phyloP scores from a whole-genome alignment of 2,888 invertebrate species.

The Aporophyla nigra region DNA sequence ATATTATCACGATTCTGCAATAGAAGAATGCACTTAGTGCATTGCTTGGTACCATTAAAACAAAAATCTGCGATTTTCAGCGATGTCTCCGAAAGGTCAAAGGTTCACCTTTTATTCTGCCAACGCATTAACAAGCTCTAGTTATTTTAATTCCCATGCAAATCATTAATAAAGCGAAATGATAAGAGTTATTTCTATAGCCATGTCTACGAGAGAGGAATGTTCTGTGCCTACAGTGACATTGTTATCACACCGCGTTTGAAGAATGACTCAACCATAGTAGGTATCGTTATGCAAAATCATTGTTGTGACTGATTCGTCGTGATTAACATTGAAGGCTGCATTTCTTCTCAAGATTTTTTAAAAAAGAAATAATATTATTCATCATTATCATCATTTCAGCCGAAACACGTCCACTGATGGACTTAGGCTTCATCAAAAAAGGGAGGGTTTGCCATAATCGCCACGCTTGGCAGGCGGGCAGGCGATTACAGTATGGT shows the following conservation, averaged over 20 bases:
- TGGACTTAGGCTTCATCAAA: no score
- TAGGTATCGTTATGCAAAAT: constrained; percentile 21
- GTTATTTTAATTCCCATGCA: constrained; percentile 5
- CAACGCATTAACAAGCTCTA: neutral
- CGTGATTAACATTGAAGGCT: constrained; percentile 7
- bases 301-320: constrained; percentile 23
- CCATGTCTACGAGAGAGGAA: constrained; percentile 10
- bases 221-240: constrained; percentile 12
- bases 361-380: no score
- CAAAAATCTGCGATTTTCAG: neutral
- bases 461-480: no score
- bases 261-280: constrained; percentile 33
- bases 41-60: neutral
- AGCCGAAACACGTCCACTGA: no score
- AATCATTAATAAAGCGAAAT: constrained; percentile 29
- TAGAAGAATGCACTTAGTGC: neutral
- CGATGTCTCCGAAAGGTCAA: no score
- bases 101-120: neutral
- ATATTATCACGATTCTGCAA: no score
- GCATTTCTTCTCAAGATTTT: neutral
- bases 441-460: no score
- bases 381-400: no score
- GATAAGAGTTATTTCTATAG: constrained; percentile 35
- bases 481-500: no score
- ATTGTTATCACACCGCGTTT: constrained; percentile 41